Conservation (phyloP, 2,797 vertebrate species). For the Rousettus madagascariensis region DNA sequence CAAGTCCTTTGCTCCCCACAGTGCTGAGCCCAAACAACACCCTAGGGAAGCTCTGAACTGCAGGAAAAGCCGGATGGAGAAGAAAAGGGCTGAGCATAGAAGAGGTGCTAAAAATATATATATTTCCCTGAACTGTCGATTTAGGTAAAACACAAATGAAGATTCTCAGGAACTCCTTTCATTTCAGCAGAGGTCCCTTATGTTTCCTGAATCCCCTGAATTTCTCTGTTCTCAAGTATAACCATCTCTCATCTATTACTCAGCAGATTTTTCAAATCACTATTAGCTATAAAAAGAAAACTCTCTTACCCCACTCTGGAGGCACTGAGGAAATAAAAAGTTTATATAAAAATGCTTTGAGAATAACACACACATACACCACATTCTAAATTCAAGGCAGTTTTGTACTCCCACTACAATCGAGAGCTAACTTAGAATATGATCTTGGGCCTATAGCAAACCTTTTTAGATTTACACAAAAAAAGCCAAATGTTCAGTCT, state of each 20-base stretch:
- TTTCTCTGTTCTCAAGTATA: neutral
- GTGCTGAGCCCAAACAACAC: neutral
- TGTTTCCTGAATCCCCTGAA: neutral
- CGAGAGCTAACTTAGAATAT: neutral
- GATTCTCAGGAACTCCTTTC: neutral
- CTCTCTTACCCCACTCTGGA: neutral
- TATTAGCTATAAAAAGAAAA: slow-evolving; percentile 32
- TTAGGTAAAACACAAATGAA: slow-evolving; percentile 11
- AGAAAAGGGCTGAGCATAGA: neutral
- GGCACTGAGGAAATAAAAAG: neutral
- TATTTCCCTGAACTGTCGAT: neutral
- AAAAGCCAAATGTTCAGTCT: neutral
- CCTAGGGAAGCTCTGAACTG: neutral
- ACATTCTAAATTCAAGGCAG: slow-evolving; percentile 23
- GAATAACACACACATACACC: neutral
- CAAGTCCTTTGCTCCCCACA: neutral
- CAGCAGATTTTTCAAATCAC: neutral
- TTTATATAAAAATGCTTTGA: slow-evolving; percentile 2
- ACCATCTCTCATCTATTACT: slow-evolving; percentile 23
- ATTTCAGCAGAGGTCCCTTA: slow-evolving; percentile 34
- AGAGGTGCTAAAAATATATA: neutral
- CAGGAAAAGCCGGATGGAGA: neutral
- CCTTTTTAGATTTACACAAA: neutral
- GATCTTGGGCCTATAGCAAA: neutral
- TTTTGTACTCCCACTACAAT: neutral